A percentile compares a stretch with the other conserved stretches of the same genome.
Evolutionary conservation across 2,797 vertebrate species (phyloP).

Genomic region (Protosalanx chinensis): DNA sequence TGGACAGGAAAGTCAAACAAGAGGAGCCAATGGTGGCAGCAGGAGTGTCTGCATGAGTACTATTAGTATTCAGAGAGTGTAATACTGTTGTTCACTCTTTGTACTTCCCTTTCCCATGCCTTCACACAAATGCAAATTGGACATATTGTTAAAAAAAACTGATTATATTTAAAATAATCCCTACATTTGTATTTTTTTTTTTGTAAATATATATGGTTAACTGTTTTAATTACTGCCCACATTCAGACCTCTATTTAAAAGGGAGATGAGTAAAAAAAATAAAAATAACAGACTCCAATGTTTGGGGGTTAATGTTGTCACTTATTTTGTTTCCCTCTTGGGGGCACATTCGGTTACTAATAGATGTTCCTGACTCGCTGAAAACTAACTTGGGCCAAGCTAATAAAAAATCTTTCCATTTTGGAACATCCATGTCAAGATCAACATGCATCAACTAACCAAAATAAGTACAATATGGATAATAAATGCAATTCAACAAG

Average conservation of each 20-base stretch:
- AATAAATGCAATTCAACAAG: no score
- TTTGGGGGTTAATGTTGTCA: background rate
- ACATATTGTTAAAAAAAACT: background rate
- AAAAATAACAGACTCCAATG: background rate
- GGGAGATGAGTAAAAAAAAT: no score
- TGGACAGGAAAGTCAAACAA: constrained; percentile 53
- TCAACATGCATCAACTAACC: no score
- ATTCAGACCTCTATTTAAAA: no score
- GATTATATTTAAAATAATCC: background rate
- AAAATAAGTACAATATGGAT: no score
- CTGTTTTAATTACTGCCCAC: background rate
- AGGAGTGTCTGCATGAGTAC: constrained; percentile 26
- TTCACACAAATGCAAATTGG: constrained; percentile 8
- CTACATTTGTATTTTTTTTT: constrained; percentile 1
- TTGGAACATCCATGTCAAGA: no score
- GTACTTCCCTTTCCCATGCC: background rate
- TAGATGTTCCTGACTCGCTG: no score
- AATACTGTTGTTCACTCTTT: background rate
- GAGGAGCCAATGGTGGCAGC: background rate
- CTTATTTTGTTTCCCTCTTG: background rate
- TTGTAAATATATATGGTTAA: background rate
- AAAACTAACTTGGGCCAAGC: no score
- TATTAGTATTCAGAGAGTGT: constrained; percentile 40
- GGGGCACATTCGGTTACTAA: constrained; percentile 1
- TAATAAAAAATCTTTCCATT: no score